These are phyloP conservation scores for Eulemur rubriventer DNA, from an alignment of 2,797 vertebrate species.

Conservation along the genomic window DNA sequence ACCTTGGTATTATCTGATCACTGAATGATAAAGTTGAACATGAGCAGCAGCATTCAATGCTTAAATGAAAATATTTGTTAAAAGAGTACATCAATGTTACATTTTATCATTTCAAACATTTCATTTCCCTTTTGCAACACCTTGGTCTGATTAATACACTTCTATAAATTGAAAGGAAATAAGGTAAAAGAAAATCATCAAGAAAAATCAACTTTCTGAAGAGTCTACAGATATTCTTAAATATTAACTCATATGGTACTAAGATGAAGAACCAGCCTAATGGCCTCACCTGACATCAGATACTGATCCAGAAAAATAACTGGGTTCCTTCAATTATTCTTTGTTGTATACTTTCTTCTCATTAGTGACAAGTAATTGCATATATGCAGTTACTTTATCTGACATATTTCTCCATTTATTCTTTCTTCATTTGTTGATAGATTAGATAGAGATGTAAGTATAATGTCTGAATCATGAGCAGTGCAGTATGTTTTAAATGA, in stretches of 20 bases:
- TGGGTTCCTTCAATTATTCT: neutral
- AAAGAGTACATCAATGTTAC: neutral
- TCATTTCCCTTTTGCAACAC: neutral
- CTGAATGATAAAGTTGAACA: neutral
- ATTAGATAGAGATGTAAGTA: neutral
- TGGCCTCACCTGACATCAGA: neutral
- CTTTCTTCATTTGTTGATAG: neutral
- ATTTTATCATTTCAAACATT: neutral
- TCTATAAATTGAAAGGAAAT: neutral
- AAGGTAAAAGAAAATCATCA: neutral
- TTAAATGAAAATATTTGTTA: constrained; percentile 5
- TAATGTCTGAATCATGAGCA: neutral
- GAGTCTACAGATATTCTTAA: neutral
- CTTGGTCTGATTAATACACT: neutral
- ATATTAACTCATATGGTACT: neutral
- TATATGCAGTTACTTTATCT: neutral
- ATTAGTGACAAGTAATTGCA: neutral
- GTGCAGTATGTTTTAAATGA: neutral
- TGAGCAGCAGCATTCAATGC: neutral
- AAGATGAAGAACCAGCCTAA: neutral
- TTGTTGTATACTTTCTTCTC: neutral
- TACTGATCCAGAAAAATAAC: neutral
- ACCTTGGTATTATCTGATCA: neutral
- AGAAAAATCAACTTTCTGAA: neutral
- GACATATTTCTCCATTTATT: neutral